A percentile compares a stretch with the other conserved stretches of the same genome.
Evolutionary conservation across 1,140 invertebrate species (phyloP).

Genomic region (Platyscapa corneri): DNA sequence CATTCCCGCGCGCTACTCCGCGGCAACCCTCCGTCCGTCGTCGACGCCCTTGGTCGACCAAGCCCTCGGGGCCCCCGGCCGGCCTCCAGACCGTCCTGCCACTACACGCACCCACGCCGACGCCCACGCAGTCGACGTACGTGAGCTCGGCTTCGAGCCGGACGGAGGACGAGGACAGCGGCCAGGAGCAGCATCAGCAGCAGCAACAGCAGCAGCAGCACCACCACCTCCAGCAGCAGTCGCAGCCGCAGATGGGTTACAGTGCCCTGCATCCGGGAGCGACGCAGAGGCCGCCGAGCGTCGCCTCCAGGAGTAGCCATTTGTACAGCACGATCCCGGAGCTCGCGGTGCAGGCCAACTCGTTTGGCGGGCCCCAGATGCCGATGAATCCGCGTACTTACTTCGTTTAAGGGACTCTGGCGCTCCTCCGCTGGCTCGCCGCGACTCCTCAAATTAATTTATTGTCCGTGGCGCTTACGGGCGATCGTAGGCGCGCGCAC

Average conservation of each 20-base stretch:
- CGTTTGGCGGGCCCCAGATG: constrained; percentile 57
- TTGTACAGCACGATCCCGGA: constrained; percentile 77
- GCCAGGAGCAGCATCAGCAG: constrained; percentile 74
- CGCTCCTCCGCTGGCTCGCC: neutral
- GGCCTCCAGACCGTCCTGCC: constrained; percentile 64
- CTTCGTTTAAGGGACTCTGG: constrained; percentile 63
- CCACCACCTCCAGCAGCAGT: constrained; percentile 64
- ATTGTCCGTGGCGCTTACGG: neutral
- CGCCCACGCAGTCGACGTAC: constrained; percentile 79
- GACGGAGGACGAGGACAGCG: constrained; percentile 78
- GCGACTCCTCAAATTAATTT: neutral
- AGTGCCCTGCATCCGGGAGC: constrained; percentile 62
- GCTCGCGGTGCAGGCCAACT: constrained; percentile 65
- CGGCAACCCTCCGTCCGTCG: constrained; percentile 76
- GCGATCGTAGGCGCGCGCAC: no score
- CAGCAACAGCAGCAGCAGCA: constrained; percentile 68
- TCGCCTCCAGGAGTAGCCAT: constrained; percentile 72
- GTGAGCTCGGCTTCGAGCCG: constrained; percentile 78
- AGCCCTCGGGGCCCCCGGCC: constrained; percentile 62
- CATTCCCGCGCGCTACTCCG: constrained; percentile 75
- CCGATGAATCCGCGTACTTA: constrained; percentile 72
- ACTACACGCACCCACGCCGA: constrained; percentile 76
- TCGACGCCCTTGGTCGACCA: constrained; percentile 75
- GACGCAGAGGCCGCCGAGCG: constrained; percentile 65
- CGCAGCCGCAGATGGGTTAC: constrained; percentile 65